Conservation (phyloP, 2,888 invertebrate genomes). For the Mycalesis mineus region DNA sequence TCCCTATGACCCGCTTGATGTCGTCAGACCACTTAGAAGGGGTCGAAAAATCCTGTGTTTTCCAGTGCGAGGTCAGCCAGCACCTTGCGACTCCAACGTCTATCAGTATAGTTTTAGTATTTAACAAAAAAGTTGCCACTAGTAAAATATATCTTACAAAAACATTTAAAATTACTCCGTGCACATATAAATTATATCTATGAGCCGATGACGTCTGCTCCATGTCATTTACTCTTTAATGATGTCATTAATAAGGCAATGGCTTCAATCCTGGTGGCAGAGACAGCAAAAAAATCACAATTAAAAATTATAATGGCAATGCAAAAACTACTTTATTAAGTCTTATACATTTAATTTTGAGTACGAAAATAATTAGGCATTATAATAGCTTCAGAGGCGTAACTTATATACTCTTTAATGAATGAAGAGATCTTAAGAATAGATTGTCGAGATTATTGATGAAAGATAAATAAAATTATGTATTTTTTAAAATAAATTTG, state of each 20-base stretch:
- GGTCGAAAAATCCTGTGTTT: no score
- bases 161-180: no score
- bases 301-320: slow-evolving; percentile 1
- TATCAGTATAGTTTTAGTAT: no score
- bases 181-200: not conserved
- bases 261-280: not conserved
- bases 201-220: slow-evolving; percentile 5
- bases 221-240: slow-evolving; percentile 8
- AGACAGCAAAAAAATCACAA: slow-evolving; percentile 1
- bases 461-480: not conserved
- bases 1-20: no score
- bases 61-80: no score
- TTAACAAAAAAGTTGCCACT: no score
- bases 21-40: no score
- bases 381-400: not conserved
- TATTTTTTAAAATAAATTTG: not conserved
- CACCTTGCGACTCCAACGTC: no score
- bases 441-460: not conserved
- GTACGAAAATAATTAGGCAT: not conserved
- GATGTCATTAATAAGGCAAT: slow-evolving; percentile 16
- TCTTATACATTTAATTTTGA: not conserved
- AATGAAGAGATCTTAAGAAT: not conserved
- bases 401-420: not conserved
- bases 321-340: slow-evolving; percentile 3
- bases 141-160: no score